phyloP scores from a whole-genome alignment of 2,888 invertebrate species.

The Belgica antarctica region DNA sequence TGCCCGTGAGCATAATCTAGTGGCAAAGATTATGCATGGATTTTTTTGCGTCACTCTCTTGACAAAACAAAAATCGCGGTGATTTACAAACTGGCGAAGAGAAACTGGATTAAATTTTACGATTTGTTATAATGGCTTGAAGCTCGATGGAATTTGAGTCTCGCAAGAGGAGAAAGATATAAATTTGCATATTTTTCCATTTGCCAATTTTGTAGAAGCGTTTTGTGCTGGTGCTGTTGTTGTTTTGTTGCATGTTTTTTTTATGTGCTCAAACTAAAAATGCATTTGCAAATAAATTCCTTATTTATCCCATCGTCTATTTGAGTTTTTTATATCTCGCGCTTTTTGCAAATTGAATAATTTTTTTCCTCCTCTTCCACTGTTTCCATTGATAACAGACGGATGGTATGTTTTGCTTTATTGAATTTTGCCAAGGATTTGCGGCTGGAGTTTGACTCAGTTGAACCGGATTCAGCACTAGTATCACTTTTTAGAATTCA shows the following conservation, averaged over 20 bases:
- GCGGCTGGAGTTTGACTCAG: no score
- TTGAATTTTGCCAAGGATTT: neutral
- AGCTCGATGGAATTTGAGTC: neutral
- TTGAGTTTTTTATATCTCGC: constrained; percentile 20
- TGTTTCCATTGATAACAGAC: neutral
- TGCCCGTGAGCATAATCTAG: neutral
- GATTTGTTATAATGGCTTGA: constrained; percentile 1
- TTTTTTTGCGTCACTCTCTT: no score
- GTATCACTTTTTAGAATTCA: no score
- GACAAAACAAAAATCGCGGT: neutral
- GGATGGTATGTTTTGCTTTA: constrained; percentile 4
- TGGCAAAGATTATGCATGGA: no score
- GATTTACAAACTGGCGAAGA: constrained; percentile 8
- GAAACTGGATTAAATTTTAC: neutral
- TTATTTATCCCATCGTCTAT: neutral
- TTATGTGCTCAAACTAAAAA: neutral
- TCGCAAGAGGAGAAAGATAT: constrained; percentile 3
- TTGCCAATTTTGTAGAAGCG: constrained; percentile 8
- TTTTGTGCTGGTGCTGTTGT: neutral
- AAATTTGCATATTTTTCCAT: constrained; percentile 18
- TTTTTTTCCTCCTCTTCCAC: neutral
- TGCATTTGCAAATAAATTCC: constrained; percentile 8
- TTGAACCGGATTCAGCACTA: no score
- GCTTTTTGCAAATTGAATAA: constrained; percentile 18
- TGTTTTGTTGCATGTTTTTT: neutral